Percentiles rank a stretch among this genome's conserved stretches.
Conservation (phyloP, 2,113 vertebrate genomes). For the Lampris incognitus region DNA sequence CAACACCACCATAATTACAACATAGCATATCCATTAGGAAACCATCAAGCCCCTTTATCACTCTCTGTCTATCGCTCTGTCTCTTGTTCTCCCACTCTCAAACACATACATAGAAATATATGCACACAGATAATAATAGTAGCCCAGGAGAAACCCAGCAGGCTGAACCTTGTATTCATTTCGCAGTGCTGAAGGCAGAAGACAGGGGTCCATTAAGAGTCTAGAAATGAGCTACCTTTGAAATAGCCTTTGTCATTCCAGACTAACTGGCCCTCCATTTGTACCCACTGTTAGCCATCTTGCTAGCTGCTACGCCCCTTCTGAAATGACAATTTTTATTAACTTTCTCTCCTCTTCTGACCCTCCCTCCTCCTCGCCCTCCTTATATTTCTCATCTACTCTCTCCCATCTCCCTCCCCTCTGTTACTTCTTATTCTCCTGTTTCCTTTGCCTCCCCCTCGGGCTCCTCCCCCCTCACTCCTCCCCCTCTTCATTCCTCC, state of each 20-base stretch:
- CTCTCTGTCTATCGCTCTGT: too few relatives aligned
- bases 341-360: background rate
- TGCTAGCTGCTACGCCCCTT: too few relatives aligned
- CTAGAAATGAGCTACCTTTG: constrained; percentile 4
- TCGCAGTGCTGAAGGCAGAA: background rate
- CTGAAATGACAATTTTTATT: constrained; percentile 10
- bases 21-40: too few relatives aligned
- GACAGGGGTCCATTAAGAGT: background rate
- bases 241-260: background rate
- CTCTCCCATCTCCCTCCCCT: background rate
- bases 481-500: background rate
- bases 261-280: background rate
- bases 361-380: background rate
- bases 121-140: background rate
- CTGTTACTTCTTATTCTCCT: background rate
- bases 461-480: background rate
- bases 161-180: background rate
- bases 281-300: background rate
- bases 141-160: background rate
- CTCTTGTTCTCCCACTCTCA: too few relatives aligned
- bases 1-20: too few relatives aligned
- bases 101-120: background rate
- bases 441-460: constrained; percentile 25
- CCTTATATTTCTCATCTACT: background rate
- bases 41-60: too few relatives aligned